Evolutionary conservation across 1,140 invertebrate species (phyloP).

Genomic region (Nixonia krombeini): DNA sequence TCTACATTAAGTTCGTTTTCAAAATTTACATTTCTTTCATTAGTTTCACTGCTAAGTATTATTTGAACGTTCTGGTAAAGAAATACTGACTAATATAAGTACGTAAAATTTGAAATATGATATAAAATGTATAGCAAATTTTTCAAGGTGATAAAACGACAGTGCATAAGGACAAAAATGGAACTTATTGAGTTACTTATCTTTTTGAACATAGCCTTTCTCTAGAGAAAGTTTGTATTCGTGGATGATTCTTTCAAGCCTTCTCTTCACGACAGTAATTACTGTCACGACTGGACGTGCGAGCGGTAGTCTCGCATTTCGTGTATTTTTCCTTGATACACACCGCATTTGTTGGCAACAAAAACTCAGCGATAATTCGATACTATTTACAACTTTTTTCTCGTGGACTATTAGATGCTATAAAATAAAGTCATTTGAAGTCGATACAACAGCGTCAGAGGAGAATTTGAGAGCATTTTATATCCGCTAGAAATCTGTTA

Average conservation of each 20-base stretch:
- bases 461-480: neutral
- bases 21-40: too few species aligned
- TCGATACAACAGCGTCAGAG: neutral
- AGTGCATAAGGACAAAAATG: slow-evolving; percentile 28
- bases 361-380: slow-evolving; percentile 38
- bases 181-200: slow-evolving; percentile 16
- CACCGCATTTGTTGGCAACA: slow-evolving; percentile 26
- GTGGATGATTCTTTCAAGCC: slow-evolving; percentile 30
- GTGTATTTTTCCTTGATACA: slow-evolving; percentile 44
- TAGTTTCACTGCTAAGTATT: too few species aligned
- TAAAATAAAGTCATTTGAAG: slow-evolving; percentile 3
- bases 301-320: slow-evolving; percentile 34
- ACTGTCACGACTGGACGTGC: slow-evolving; percentile 46
- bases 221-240: slow-evolving; percentile 35
- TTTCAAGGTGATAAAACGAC: too few species aligned
- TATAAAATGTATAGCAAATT: too few species aligned
- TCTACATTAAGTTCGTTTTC: too few species aligned
- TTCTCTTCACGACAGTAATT: slow-evolving; percentile 47
- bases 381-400: slow-evolving; percentile 32
- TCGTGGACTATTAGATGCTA: slow-evolving; percentile 31
- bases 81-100: too few species aligned
- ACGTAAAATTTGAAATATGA: too few species aligned
- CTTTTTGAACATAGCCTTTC: slow-evolving; percentile 31
- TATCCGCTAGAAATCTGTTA: too few species aligned
- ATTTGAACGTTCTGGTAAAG: too few species aligned